These are phyloP conservation scores for Cataglyphis altisquamis DNA, from an alignment of 2,888 invertebrate species.

Conservation along the genomic window DNA sequence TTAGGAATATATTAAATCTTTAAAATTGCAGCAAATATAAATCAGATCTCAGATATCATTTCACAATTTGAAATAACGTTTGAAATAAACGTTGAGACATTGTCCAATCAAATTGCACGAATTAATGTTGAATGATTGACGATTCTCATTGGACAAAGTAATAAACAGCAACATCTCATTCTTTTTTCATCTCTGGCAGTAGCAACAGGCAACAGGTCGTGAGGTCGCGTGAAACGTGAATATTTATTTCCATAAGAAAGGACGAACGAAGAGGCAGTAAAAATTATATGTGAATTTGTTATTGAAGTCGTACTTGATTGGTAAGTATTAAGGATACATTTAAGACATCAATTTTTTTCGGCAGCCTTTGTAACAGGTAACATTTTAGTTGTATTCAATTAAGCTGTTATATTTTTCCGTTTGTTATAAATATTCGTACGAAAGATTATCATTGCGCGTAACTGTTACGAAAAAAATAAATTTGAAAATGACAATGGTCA, in stretches of 20 bases:
- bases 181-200: constrained; percentile 58
- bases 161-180: constrained; percentile 61
- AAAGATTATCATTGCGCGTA: neutral
- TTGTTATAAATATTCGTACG: neutral
- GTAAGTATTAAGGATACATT: neutral
- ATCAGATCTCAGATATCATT: neutral
- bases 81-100: neutral
- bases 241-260: neutral
- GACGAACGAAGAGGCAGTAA: too few species aligned
- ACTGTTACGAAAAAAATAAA: constrained; percentile 58
- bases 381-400: neutral
- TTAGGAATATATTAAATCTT: neutral
- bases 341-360: neutral
- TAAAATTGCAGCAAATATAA: neutral
- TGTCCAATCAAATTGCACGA: neutral
- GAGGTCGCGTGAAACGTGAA: neutral
- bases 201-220: constrained; percentile 74
- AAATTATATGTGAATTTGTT: neutral
- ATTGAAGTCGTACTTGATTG: neutral
- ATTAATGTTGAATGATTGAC: neutral
- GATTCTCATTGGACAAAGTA: constrained; percentile 61
- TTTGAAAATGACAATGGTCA: constrained; percentile 44
- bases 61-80: neutral
- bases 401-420: neutral
- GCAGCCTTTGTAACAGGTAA: neutral